phyloP scores from a whole-genome alignment of 1,140 invertebrate species.

The Olivierus martensii region DNA sequence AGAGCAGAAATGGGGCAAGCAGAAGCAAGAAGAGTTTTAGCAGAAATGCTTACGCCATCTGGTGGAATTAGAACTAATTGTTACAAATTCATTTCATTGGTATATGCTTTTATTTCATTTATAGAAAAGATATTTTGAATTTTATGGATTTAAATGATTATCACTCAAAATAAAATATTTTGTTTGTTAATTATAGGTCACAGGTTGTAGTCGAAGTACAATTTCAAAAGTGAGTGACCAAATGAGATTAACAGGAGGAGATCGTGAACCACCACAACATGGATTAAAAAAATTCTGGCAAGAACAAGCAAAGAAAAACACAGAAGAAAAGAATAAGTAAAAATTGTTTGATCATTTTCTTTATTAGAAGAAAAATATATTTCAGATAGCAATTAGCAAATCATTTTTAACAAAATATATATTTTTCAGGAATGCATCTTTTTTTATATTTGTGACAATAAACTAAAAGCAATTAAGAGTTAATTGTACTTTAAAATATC shows the following conservation, averaged over 20 bases:
- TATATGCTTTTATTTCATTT: slow-evolving; percentile 2
- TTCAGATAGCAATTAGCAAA: too few species aligned
- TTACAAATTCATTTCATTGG: slow-evolving; percentile 26
- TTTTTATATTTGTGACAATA: too few species aligned
- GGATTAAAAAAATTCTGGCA: slow-evolving; percentile 25
- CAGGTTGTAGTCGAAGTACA: slow-evolving; percentile 24
- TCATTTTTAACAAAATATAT: too few species aligned
- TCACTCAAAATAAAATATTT: too few species aligned
- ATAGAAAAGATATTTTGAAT: too few species aligned
- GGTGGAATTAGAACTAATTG: slow-evolving; percentile 25
- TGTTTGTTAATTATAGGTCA: too few species aligned
- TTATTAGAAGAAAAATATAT: too few species aligned
- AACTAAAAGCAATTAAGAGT: too few species aligned
- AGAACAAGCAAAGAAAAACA: background rate
- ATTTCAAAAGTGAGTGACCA: slow-evolving; percentile 24
- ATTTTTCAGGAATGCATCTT: too few species aligned
- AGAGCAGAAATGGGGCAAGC: slow-evolving; percentile 23
- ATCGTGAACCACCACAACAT: slow-evolving; percentile 25
- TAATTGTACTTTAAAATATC: too few species aligned
- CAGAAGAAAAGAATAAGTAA: background rate
- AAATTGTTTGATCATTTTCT: too few species aligned
- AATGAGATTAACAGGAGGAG: slow-evolving; percentile 24
- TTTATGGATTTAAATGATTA: too few species aligned
- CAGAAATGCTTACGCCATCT: slow-evolving; percentile 30
- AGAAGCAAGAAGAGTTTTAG: slow-evolving; percentile 28